Evolutionary conservation across 2,797 vertebrate species (phyloP), one percentile per base, ranked within the genome.

Genomic region (Urophycis tenuis): DNA sequence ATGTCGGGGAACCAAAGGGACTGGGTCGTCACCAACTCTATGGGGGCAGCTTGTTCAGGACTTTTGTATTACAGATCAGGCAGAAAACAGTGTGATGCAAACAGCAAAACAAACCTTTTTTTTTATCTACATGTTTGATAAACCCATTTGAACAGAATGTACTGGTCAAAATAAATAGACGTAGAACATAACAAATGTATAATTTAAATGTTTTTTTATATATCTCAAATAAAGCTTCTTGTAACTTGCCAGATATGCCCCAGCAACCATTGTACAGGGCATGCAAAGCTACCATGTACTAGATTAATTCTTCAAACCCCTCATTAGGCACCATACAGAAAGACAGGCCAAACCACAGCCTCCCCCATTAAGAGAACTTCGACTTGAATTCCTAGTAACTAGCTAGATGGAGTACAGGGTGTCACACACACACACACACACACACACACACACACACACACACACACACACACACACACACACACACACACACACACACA

Each of bases 151-250:
- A 78, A 82, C 80, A 89, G 92, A 91, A 91, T 92, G 92, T 93
- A 92, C 91, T 86, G 92, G 87, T 95, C 92, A 95, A 95, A 92
- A 96, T 95, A 97, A 96, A 97, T 96, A 96, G 34, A 94, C 92
- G 93, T 95, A 95, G 92, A 94, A 93, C 90, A 93, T 93, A 94
- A 92, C 93, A 93, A 94, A 94, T 94, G 86, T 92, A 94, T 93
- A 93, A 93, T 94, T 93, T 94, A 93, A 60, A 60, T 60, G 53
- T 60, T n/a, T 60, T 89, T 93, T 87, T 92, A 87, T 88, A 86
- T 92, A 92, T 90, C 84, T 92, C 93, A 95, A 94, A 94, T 93
- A 93, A 93, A 93, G 92, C 93, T 93, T 91, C 88, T 94, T 94
- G 93, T 94, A 95, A 94, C 94, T 93, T 93, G 94, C 95, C 93